Percentiles rank a stretch among this genome's conserved stretches.
Conservation (phyloP, 2,113 vertebrate species). For the Spheniscus mendiculus region DNA sequence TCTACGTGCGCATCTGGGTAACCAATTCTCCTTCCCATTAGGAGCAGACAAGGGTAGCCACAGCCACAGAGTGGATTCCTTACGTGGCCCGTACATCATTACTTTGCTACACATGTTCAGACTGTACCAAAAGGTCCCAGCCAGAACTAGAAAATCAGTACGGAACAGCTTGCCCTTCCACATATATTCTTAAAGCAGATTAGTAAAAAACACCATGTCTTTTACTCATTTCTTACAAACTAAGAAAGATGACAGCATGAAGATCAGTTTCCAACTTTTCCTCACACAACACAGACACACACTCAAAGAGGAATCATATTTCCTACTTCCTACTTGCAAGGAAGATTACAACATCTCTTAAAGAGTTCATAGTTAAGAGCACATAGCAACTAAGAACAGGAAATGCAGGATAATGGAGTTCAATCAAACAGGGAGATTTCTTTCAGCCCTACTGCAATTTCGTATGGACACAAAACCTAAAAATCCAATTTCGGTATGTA, state of each 20-base stretch:
- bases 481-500: neutral
- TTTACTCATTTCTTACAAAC: neutral
- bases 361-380: neutral
- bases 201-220: neutral
- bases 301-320: neutral
- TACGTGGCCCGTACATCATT: neutral
- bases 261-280: neutral
- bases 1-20: neutral
- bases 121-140: neutral
- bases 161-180: neutral
- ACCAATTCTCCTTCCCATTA: neutral
- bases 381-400: neutral
- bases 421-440: neutral
- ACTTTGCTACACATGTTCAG: neutral
- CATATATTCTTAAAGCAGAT: neutral
- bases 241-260: neutral
- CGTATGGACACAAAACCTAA: slow-evolving; percentile 5
- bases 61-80: neutral
- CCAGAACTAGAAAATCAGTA: neutral
- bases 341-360: neutral
- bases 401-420: slow-evolving; percentile 8
- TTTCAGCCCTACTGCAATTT: slow-evolving; percentile 15
- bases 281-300: slow-evolving; percentile 13
- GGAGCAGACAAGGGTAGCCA: neutral
- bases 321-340: neutral